Conservation (phyloP, 2,797 vertebrate genomes). For the Sarcoramphus papa region DNA sequence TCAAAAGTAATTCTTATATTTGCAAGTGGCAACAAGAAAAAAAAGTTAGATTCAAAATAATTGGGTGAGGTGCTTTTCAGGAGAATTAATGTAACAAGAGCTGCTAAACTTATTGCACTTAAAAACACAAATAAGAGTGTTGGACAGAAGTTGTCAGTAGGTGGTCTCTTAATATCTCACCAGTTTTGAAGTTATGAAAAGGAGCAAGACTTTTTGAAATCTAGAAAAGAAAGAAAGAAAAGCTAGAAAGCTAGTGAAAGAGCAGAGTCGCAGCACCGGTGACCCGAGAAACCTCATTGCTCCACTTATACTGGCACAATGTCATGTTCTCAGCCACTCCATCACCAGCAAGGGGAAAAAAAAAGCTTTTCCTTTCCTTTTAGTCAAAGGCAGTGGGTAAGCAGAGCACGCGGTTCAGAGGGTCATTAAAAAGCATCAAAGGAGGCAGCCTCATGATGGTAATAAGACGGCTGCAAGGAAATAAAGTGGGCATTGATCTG, state of each 20-base stretch:
- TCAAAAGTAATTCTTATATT: slow-evolving; percentile 51
- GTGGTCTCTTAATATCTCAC: slow-evolving; percentile 61
- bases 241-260: slow-evolving; percentile 70
- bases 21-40: slow-evolving; percentile 51
- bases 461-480: slow-evolving; percentile 89
- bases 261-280: slow-evolving; percentile 67
- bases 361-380: slow-evolving; percentile 77
- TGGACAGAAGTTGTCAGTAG: slow-evolving; percentile 51
- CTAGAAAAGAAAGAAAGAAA: slow-evolving; percentile 70
- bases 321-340: slow-evolving; percentile 70
- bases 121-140: slow-evolving; percentile 60
- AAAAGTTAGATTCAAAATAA: slow-evolving; percentile 38
- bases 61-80: slow-evolving; percentile 30
- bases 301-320: slow-evolving; percentile 71
- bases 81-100: slow-evolving; percentile 45
- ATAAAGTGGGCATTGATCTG: slow-evolving; percentile 97
- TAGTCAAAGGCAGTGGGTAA: slow-evolving; percentile 79
- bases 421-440: slow-evolving; percentile 86
- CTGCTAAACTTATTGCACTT: slow-evolving; percentile 56
- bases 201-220: slow-evolving; percentile 70
- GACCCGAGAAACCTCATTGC: slow-evolving; percentile 72
- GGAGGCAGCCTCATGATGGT: slow-evolving; percentile 85
- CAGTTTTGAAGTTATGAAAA: slow-evolving; percentile 72
- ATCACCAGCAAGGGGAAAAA: slow-evolving; percentile 71
- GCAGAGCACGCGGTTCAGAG: slow-evolving; percentile 82